Conservation (phyloP, 2,113 vertebrate genomes). For the Camarhynchus parvulus region DNA sequence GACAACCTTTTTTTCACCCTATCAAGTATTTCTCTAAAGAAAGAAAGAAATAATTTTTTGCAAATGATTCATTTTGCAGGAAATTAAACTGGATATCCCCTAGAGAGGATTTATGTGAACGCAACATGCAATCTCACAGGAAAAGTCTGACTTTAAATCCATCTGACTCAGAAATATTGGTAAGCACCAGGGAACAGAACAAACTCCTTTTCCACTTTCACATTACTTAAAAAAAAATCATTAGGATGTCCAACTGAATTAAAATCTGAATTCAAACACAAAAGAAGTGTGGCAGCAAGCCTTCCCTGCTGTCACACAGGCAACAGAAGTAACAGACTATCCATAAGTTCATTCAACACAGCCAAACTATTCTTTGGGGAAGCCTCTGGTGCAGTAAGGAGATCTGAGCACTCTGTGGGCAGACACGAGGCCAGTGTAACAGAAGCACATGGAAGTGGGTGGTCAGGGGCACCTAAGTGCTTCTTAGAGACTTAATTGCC, state of each 20-base stretch:
- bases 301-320: neutral
- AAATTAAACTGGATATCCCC: neutral
- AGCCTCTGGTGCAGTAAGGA: neutral
- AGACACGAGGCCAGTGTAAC: neutral
- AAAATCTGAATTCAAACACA: neutral
- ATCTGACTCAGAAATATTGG: neutral
- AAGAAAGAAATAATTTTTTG: neutral
- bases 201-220: neutral
- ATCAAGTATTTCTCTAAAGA: neutral
- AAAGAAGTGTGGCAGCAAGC: neutral
- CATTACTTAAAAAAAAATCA: neutral
- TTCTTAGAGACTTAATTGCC: neutral
- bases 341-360: neutral
- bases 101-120: neutral
- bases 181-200: neutral
- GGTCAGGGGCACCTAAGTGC: neutral
- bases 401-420: neutral
- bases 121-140: neutral
- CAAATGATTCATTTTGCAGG: neutral
- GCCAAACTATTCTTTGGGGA: neutral
- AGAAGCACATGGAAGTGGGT: neutral
- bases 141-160: neutral
- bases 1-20: neutral
- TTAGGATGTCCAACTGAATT: neutral
- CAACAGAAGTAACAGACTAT: neutral